These are phyloP conservation scores for Laterallus jamaicensis DNA, from an alignment of 2,113 vertebrate species.

Conservation along the genomic window DNA sequence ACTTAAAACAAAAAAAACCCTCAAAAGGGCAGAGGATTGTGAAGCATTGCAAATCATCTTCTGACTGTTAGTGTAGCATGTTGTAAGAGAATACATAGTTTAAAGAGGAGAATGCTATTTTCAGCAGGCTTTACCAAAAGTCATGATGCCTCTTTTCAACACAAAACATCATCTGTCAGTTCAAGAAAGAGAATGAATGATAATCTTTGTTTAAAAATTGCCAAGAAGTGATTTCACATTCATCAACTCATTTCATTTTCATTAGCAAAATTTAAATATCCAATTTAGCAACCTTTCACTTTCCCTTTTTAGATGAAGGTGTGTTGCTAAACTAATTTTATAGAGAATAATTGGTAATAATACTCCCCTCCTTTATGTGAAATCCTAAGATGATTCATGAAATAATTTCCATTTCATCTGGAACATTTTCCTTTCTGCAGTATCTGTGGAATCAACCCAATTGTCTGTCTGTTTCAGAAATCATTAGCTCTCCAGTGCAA, in stretches of 20 bases:
- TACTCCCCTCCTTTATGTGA: neutral
- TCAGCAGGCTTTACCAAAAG: slow-evolving; percentile 12
- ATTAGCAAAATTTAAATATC: slow-evolving; percentile 51
- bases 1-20: neutral
- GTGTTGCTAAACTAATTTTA: slow-evolving; percentile 52
- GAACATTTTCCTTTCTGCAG: slow-evolving; percentile 1
- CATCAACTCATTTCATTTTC: slow-evolving; percentile 38
- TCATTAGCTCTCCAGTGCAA: neutral
- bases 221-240: slow-evolving; percentile 7
- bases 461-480: slow-evolving; percentile 22
- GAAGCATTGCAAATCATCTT: neutral
- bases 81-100: neutral
- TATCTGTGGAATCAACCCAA: slow-evolving; percentile 31
- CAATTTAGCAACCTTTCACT: slow-evolving; percentile 46
- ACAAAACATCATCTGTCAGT: slow-evolving; percentile 20
- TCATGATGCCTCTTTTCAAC: neutral
- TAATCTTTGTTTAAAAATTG: slow-evolving; percentile 50
- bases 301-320: slow-evolving; percentile 19
- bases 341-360: slow-evolving; percentile 48
- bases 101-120: neutral
- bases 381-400: slow-evolving; percentile 7
- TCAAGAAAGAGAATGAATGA: slow-evolving; percentile 21
- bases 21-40: neutral
- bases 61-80: neutral
- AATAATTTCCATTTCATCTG: slow-evolving; percentile 30